A percentile compares a stretch with the other conserved stretches of the same genome.
Evolutionary conservation across 2,888 invertebrate species (phyloP).

Genomic region (Zygothrica quintamaculata): DNA sequence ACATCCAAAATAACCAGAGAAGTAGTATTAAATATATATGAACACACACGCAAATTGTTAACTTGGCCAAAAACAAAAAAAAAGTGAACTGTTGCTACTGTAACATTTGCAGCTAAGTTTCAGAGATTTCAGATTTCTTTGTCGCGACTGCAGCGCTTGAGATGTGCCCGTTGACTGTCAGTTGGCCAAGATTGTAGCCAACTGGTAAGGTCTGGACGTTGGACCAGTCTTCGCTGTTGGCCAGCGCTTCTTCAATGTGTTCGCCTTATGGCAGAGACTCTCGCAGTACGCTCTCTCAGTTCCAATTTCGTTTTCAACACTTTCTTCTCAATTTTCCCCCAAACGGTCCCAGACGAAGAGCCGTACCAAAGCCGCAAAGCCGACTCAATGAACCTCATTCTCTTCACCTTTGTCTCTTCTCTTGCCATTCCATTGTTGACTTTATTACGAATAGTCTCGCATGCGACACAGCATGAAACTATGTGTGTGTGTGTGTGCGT

Average conservation of each 20-base stretch:
- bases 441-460: constrained; percentile 74
- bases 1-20: no score
- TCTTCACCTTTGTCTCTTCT: constrained; percentile 34
- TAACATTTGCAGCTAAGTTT: constrained; percentile 33
- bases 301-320: constrained; percentile 80
- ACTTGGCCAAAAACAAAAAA: constrained; percentile 27
- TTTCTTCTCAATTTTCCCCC: constrained; percentile 79
- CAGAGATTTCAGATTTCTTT: constrained; percentile 30
- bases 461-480: constrained; percentile 56
- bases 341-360: constrained; percentile 40
- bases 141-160: constrained; percentile 72
- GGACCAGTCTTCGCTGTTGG: no score
- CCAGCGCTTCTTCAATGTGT: no score
- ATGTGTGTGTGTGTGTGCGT: constrained; percentile 21
- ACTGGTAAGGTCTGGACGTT: constrained; percentile 67
- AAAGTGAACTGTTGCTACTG: constrained; percentile 25
- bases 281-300: constrained; percentile 66
- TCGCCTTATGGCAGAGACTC: constrained; percentile 41
- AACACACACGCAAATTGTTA: constrained; percentile 67
- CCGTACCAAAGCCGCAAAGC: constrained; percentile 47
- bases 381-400: no score
- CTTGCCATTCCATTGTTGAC: constrained; percentile 23
- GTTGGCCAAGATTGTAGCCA: constrained; percentile 63
- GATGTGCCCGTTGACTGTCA: constrained; percentile 74
- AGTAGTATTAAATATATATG: constrained; percentile 14